Conservation (phyloP, 1,140 invertebrate species). For the Contarinia nasturtii region DNA sequence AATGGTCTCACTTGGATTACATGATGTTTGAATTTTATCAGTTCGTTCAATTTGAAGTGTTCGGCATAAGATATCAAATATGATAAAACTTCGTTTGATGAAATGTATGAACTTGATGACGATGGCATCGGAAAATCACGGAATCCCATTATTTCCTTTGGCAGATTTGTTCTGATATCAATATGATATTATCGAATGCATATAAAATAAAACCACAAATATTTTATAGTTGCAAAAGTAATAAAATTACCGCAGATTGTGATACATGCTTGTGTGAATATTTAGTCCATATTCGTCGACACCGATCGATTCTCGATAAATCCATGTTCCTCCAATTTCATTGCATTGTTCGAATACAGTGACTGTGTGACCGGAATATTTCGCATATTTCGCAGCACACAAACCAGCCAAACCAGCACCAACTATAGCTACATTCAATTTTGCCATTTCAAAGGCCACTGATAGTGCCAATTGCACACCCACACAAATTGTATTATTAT, state of each 20-base stretch:
- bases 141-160: slow-evolving; percentile 80
- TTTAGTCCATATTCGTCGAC: slow-evolving; percentile 54
- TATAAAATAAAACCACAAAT: not conserved
- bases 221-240: not conserved
- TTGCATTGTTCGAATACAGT: slow-evolving; percentile 54
- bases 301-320: slow-evolving; percentile 53
- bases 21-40: slow-evolving; percentile 16
- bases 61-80: slow-evolving; percentile 65
- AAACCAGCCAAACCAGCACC: slow-evolving; percentile 64
- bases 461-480: too few species aligned
- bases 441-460: too few species aligned
- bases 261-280: slow-evolving; percentile 76
- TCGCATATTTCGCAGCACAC: slow-evolving; percentile 39
- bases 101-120: slow-evolving; percentile 52
- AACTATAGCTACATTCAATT: slow-evolving; percentile 31
- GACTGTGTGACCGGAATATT: slow-evolving; percentile 35
- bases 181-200: not conserved
- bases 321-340: slow-evolving; percentile 71
- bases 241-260: slow-evolving; percentile 15
- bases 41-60: slow-evolving; percentile 25
- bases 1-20: slow-evolving; percentile 13
- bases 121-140: slow-evolving; percentile 58
- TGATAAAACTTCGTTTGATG: slow-evolving; percentile 54
- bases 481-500: too few species aligned
- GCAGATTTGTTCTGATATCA: slow-evolving; percentile 58